Base-by-base conservation (phyloP, 2,888 invertebrate species). In the Drosophila hamatofila region DNA sequence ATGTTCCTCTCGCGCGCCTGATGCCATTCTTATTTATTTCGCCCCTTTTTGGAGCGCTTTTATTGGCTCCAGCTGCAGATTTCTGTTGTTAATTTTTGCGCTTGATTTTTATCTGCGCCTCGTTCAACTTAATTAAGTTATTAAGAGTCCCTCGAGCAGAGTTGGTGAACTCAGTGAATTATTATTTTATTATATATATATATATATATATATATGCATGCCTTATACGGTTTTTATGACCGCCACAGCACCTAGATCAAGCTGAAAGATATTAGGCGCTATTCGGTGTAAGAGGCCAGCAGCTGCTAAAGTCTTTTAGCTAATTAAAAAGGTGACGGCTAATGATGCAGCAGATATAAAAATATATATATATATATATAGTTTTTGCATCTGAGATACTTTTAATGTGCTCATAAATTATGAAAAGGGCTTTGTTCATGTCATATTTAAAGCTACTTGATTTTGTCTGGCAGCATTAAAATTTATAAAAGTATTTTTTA, bases 121-220 rank as follows among this genome's bases (percentile, higher is more conserved):
- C 69, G 62, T 61, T 75, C 59, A 69, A 80, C 78, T 84, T 84
- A 84, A 87, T 84, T 84, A 84, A 84, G 84, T 84, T 84, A 87
- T 84, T 84, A 84, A 84, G 76, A 72, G 79, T 72, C 76, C 78
- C 78, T 70, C 56, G 77, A 69, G 72, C 63, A 42, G 55, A 35
- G 58, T 33, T 54, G 7, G 62, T 57, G n/a, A 51, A 49, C 48
- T 44, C 71, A 35, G 46, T 67, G 54, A 54, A 27, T 71, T 71
- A 71, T 72, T 78, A 75, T 63, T 12, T 30, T 30, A 30, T 30
- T 3, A 35, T 5, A 39, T 61, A 75, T 46, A 16, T 4, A 11
- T n/a, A 6, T 30, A 49, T 60, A 64, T 71, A 52, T 59, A 44
- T 46, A 27, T 72, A 62, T 60, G 49, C 30, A 49, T 6, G 30